Percentiles rank a stretch among this genome's conserved stretches.
Evolutionary conservation across 2,888 invertebrate genomes (phyloP).

Genomic region (Acanthococcus lagerstroemiae): DNA sequence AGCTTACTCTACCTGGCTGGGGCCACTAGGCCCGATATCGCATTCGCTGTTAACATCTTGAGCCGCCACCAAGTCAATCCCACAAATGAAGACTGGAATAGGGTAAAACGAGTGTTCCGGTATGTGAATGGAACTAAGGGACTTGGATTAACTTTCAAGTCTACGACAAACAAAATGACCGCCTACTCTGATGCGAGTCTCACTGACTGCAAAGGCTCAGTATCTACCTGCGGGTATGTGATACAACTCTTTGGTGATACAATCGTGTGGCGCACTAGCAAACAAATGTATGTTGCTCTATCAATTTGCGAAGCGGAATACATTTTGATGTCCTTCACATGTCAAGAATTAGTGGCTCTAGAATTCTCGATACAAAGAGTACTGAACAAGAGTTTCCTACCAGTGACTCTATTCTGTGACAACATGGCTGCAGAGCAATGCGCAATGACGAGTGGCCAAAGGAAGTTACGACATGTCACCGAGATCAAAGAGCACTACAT

Average conservation of each 20-base stretch:
- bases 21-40: constrained; percentile 5
- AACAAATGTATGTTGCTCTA: not conserved
- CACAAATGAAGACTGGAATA: not conserved
- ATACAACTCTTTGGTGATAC: not conserved
- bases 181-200: not conserved
- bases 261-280: not conserved
- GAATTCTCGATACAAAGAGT: not conserved
- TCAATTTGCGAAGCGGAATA: constrained; percentile 5
- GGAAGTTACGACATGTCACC: not conserved
- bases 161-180: not conserved
- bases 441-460: not conserved
- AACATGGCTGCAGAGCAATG: not conserved
- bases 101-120: not conserved
- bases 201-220: not conserved
- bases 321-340: too few species aligned
- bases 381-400: not conserved
- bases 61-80: not conserved
- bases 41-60: not conserved
- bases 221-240: not conserved
- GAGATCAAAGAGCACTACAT: too few species aligned
- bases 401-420: not conserved
- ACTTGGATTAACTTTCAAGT: not conserved
- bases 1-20: not conserved
- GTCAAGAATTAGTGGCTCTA: not conserved
- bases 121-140: not conserved